Evolutionary conservation across 2,797 vertebrate species (phyloP).

Genomic region (Chelon auratus): DNA sequence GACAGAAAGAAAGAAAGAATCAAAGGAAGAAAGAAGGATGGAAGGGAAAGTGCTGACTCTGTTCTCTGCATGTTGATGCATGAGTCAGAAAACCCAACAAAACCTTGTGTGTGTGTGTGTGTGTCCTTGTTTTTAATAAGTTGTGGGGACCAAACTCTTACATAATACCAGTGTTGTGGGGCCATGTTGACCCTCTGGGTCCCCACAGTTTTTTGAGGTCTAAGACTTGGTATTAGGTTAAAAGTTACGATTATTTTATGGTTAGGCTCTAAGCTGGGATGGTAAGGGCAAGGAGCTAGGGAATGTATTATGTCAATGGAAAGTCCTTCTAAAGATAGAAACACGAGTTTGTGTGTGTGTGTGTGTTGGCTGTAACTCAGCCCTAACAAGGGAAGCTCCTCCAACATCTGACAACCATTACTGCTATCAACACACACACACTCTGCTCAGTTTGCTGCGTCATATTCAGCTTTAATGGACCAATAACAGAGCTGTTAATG

Average conservation of each 20-base stretch:
- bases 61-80: slow-evolving; percentile 65
- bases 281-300: no score
- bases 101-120: background rate
- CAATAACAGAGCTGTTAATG: slow-evolving; percentile 53
- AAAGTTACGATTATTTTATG: no score
- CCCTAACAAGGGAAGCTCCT: slow-evolving; percentile 62
- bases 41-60: slow-evolving; percentile 68
- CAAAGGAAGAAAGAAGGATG: slow-evolving; percentile 11
- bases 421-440: slow-evolving; percentile 49
- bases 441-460: slow-evolving; percentile 43
- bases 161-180: no score
- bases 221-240: no score
- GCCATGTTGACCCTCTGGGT: no score
- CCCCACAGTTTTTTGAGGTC: no score
- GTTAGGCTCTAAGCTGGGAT: no score
- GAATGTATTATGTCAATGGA: no score
- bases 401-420: slow-evolving; percentile 74
- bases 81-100: slow-evolving; percentile 69
- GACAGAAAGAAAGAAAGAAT: background rate
- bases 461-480: slow-evolving; percentile 51
- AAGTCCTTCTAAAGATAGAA: no score
- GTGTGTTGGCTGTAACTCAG: slow-evolving; percentile 49
- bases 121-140: slow-evolving; percentile 5
- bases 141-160: no score
- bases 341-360: background rate